Percentiles rank a stretch among this genome's conserved stretches.
Evolutionary conservation across 2,888 invertebrate genomes (phyloP).

Genomic region (Hydroisotoma schaefferi): DNA sequence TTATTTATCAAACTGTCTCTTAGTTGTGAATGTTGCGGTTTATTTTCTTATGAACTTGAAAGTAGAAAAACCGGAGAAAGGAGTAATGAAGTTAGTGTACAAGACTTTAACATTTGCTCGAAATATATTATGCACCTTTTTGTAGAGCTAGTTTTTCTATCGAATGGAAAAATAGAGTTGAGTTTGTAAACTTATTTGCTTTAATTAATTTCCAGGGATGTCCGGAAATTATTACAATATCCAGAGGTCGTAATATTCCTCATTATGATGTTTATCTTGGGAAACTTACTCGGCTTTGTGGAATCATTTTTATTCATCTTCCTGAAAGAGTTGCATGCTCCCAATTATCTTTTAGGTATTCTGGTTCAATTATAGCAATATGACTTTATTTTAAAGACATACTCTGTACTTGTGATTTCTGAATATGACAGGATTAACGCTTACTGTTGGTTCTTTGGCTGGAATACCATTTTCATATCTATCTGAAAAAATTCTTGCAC

Average conservation of each 20-base stretch:
- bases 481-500: conserved; percentile 75
- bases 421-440: conserved; percentile 65
- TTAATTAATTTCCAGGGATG: conserved; percentile 32
- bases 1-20: conserved; percentile 71
- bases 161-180: not conserved
- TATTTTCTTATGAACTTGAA: conserved; percentile 75
- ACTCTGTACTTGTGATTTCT: not conserved
- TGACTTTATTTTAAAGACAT: not conserved
- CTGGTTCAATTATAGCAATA: not conserved
- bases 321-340: conserved; percentile 76
- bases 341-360: conserved; percentile 74
- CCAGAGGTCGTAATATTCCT: conserved; percentile 77
- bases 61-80: conserved; percentile 51
- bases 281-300: conserved; percentile 84
- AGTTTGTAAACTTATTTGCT: conserved; percentile 1
- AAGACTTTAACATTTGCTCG: too few species aligned
- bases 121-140: too few species aligned
- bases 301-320: conserved; percentile 84
- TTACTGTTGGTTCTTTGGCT: conserved; percentile 77
- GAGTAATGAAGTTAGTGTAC: conserved; percentile 37
- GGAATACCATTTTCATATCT: conserved; percentile 80
- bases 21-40: conserved; percentile 68
- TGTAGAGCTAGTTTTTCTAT: too few species aligned
- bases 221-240: conserved; percentile 53
- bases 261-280: conserved; percentile 73